Evolutionary conservation across 2,113 vertebrate genomes (phyloP).

Genomic region (Prinia subflava): DNA sequence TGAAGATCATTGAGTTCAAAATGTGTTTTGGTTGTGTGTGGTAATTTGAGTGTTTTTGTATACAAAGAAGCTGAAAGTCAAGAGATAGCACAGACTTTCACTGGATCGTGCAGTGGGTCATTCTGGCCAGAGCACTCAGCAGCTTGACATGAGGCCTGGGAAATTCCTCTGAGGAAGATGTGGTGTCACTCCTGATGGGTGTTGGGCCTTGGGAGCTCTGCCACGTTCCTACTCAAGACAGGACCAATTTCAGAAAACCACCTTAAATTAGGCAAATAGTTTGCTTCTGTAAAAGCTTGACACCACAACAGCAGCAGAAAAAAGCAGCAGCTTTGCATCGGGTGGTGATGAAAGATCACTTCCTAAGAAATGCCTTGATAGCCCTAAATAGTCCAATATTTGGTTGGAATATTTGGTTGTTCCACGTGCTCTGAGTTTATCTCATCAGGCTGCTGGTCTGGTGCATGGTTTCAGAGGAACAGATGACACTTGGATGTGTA

Average conservation of each 20-base stretch:
- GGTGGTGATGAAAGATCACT: not conserved
- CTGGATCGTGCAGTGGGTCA: not conserved
- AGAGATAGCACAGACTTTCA: not conserved
- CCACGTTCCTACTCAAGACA: rapidly evolving
- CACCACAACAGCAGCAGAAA: not conserved
- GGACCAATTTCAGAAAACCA: not conserved
- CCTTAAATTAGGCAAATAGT: not conserved
- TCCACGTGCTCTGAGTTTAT: not conserved
- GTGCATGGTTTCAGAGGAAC: not conserved
- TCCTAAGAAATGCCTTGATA: not conserved
- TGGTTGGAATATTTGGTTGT: not conserved
- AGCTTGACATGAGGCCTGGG: not conserved
- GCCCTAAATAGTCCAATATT: not conserved
- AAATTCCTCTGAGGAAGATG: not conserved
- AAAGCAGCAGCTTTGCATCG: not conserved
- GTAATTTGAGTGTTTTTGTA: not conserved
- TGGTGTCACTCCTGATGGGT: not conserved
- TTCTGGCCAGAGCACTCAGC: not conserved
- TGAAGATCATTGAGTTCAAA: not conserved
- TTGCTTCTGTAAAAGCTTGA: not conserved
- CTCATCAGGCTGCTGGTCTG: not conserved
- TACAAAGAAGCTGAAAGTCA: not conserved
- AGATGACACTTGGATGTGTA: not conserved
- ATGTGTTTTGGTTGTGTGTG: not conserved
- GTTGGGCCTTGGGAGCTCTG: rapidly evolving